A percentile compares a stretch with the other conserved stretches of the same genome.
phyloP scores from a whole-genome alignment of 2,113 vertebrate genomes.

The Apeltes quadracus region DNA sequence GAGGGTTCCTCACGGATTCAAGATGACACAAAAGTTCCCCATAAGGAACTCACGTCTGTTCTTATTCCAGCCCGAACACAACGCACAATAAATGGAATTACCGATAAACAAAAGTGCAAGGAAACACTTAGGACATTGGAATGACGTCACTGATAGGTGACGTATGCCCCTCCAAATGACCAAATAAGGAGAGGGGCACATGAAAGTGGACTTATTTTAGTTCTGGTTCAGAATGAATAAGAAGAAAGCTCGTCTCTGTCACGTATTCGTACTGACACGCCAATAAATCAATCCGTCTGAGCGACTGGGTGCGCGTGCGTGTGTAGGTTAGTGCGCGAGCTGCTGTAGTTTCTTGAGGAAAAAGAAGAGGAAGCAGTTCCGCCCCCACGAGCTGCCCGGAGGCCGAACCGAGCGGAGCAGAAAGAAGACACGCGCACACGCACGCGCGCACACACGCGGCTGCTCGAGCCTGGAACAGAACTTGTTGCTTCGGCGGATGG shows the following conservation, averaged over 20 bases:
- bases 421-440: neutral
- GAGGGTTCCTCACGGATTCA: too few species aligned
- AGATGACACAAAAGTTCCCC: neutral
- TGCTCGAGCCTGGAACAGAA: neutral
- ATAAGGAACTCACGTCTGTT: neutral
- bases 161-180: slow-evolving; percentile 29
- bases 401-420: neutral
- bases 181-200: slow-evolving; percentile 64
- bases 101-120: neutral
- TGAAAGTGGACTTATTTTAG: slow-evolving; percentile 10
- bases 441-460: neutral
- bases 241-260: neutral
- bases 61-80: neutral
- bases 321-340: neutral
- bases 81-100: neutral
- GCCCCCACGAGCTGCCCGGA: slow-evolving; percentile 40
- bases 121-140: neutral
- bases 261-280: neutral
- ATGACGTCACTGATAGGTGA: slow-evolving; percentile 37
- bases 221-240: neutral
- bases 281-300: neutral
- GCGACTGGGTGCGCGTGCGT: neutral
- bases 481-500: neutral
- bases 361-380: slow-evolving; percentile 66
- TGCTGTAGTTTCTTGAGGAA: slow-evolving; percentile 23